Evolutionary conservation across 2,888 invertebrate species (phyloP), one percentile per base, ranked within the genome.

Genomic region (Matsumyia berberina): DNA sequence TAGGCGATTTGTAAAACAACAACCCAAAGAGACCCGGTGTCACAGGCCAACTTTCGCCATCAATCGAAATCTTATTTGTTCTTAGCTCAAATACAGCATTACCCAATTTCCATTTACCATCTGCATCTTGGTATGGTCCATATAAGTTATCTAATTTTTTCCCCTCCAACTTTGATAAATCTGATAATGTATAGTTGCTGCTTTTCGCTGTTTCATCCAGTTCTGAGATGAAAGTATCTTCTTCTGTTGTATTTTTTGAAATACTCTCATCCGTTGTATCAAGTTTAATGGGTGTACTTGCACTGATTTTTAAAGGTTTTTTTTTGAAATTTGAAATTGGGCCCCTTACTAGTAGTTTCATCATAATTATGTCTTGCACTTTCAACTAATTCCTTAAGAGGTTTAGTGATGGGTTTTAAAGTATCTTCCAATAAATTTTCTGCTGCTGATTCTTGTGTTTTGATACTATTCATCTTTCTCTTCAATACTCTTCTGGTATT

Each of bases 311-410:
- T 24, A 24, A 24, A 24, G 24, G 24, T 24, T 24, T 24, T 24
- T n/a, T 24, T 24, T 24, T 3, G 24, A 24, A 24, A 24, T 24
- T 24, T 24, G 24, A 24, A 24, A 24, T 24, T 24, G 24, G 24
- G 24, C 4, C 24, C 24, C 1, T 24, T 24, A 24, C 24, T 24
- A 24, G 24, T 24, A 24, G 24, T 24, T 24, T 24, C 24, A 24
- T 24, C 24, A 24, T 24, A 24, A 24, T 24, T 24, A 33, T 9
- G 17, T 19, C 55, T 33, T 12, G 39, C 15, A 15, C 31, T 53
- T 60, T 60, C 29, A 31, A 73, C 62, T 19, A 73, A 15, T 42
- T 62, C 55, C n/a, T 44, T 73, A 2, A 73, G 35, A 31, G 72
- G 60, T 39, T 42, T 51, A 8, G 42, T 72, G 4, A 72, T 49